Evolutionary conservation across 2,888 invertebrate genomes (phyloP).

Genomic region (Mermis nigrescens): DNA sequence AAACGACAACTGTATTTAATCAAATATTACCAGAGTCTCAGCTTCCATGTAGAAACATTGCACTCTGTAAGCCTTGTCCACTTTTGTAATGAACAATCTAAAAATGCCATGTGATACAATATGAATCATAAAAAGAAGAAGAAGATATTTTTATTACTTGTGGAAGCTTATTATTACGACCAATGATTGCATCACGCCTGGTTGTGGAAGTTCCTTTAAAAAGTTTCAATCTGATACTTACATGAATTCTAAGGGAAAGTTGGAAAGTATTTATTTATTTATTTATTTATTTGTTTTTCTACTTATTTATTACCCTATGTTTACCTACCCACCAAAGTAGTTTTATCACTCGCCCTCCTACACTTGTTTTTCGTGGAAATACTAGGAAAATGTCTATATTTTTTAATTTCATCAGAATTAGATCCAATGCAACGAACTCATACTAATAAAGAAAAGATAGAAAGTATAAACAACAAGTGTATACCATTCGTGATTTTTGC

Average conservation of each 20-base stretch:
- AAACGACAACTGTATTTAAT: too few species aligned
- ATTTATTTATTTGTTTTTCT: too few species aligned
- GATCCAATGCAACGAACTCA: too few species aligned
- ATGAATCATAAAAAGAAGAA: neutral
- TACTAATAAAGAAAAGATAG: neutral
- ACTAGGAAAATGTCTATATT: too few species aligned
- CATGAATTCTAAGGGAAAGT: neutral
- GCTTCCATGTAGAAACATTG: constrained; percentile 14
- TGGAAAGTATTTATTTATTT: too few species aligned
- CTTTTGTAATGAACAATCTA: constrained; percentile 12
- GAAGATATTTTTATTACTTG: neutral
- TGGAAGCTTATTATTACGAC: constrained; percentile 13
- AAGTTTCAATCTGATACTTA: neutral
- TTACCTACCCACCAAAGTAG: too few species aligned
- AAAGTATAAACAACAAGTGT: neutral
- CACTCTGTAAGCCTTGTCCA: constrained; percentile 12
- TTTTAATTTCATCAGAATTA: too few species aligned
- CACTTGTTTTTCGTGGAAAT: too few species aligned
- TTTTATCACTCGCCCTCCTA: too few species aligned
- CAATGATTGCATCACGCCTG: constrained; percentile 13
- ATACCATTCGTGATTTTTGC: constrained; percentile 11
- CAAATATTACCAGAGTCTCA: constrained; percentile 10
- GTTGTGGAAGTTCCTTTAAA: constrained; percentile 8
- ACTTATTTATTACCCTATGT: too few species aligned
- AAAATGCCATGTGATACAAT: neutral